Evolutionary conservation across 1,140 invertebrate species (phyloP).

Genomic region (Brachionus plicatilis): DNA sequence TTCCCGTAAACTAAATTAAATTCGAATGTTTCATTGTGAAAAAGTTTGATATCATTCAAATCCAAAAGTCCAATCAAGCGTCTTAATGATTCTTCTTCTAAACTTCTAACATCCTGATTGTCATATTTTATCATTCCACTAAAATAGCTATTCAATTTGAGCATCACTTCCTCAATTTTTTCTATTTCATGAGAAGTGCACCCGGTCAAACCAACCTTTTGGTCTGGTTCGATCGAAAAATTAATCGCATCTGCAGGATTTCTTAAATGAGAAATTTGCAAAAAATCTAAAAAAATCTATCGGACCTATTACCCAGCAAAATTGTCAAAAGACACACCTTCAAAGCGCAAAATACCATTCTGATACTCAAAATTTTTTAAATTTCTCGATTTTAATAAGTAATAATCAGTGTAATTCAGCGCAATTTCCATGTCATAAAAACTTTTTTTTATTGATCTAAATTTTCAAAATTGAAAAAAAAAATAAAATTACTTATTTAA

Average conservation of each 20-base stretch:
- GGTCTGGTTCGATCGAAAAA: neutral
- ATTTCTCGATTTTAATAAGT: neutral
- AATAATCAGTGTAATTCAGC: neutral
- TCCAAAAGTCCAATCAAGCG: neutral
- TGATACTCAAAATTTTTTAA: constrained; percentile 12
- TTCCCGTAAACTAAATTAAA: constrained; percentile 1
- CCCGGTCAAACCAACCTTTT: neutral
- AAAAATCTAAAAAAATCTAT: neutral
- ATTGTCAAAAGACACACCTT: neutral
- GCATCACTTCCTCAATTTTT: neutral
- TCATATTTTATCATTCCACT: constrained; percentile 10
- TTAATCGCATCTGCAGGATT: neutral
- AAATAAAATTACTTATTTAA: neutral
- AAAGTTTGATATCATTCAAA: constrained; percentile 10
- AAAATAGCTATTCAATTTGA: constrained; percentile 27
- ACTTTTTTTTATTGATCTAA: constrained; percentile 9
- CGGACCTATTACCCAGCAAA: neutral
- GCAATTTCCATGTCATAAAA: constrained; percentile 24
- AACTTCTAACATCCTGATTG: constrained; percentile 8
- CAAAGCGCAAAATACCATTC: neutral
- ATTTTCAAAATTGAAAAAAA: neutral
- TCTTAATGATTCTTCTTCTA: constrained; percentile 28
- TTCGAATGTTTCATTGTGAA: neutral
- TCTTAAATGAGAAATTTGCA: neutral
- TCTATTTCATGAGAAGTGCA: neutral